Conservation (phyloP, 2,113 vertebrate genomes). For the Laticauda laticaudata region DNA sequence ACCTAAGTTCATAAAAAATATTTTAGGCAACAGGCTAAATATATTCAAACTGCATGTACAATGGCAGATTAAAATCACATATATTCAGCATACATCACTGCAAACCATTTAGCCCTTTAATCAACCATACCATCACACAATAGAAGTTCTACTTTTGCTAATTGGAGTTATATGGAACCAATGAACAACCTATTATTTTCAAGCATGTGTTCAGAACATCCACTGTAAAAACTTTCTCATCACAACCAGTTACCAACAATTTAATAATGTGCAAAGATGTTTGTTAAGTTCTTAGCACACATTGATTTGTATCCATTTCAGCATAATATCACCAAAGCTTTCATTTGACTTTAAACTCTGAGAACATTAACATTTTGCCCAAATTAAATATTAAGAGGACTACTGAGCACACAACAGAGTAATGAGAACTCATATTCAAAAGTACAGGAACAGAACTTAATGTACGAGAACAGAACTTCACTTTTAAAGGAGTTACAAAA, state of each 20-base stretch:
- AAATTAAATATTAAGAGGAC: constrained; percentile 23
- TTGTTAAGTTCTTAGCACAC: constrained; percentile 21
- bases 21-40: neutral
- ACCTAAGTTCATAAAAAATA: neutral
- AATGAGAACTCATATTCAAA: neutral
- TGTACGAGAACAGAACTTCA: neutral
- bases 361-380: constrained; percentile 18
- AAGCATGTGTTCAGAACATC: neutral
- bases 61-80: neutral
- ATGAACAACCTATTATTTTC: neutral
- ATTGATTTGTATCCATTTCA: neutral
- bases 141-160: neutral
- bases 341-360: constrained; percentile 14
- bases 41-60: neutral
- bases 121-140: neutral
- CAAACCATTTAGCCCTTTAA: neutral
- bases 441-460: neutral
- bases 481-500: neutral
- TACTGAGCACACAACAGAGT: neutral
- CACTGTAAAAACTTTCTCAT: neutral
- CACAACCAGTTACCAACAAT: neutral
- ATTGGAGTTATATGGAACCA: neutral
- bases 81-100: neutral
- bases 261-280: constrained; percentile 27
- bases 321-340: too few species aligned